These are phyloP conservation scores for Gymnobelideus leadbeateri DNA, from an alignment of 2,113 vertebrate genomes.

Conservation along the genomic window DNA sequence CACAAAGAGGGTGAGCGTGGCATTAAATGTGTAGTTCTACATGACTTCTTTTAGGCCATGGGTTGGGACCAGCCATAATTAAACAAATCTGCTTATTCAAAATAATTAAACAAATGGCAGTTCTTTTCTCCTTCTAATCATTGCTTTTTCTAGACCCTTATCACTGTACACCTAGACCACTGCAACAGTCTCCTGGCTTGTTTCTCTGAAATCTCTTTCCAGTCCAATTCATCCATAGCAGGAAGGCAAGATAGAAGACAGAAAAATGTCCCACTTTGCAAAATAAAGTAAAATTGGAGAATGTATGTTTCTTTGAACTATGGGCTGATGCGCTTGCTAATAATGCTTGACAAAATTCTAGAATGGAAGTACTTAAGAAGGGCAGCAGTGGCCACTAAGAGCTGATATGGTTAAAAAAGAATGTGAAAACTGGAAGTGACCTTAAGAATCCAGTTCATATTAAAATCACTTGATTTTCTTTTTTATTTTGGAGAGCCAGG, in stretches of 20 bases:
- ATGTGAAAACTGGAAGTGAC: background rate
- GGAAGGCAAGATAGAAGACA: background rate
- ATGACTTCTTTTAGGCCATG: slow-evolving; percentile 40
- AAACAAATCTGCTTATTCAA: background rate
- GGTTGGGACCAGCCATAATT: background rate
- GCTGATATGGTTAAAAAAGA: background rate
- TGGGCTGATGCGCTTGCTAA: background rate
- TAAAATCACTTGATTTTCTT: background rate
- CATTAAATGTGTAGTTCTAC: slow-evolving; percentile 40
- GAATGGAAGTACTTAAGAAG: background rate
- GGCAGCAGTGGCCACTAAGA: background rate
- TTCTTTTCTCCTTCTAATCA: background rate
- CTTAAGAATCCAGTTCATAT: background rate
- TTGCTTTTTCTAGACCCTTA: background rate
- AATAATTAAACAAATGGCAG: slow-evolving; percentile 4
- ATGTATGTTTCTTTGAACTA: background rate
- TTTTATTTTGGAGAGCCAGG: background rate
- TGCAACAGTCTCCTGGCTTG: background rate
- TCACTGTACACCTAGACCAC: background rate
- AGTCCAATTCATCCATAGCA: background rate
- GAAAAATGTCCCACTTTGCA: background rate
- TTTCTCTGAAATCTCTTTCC: background rate
- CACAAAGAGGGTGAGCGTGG: slow-evolving; percentile 33
- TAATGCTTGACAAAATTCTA: background rate
- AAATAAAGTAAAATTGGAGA: background rate